Conservation (phyloP, 2,113 vertebrate genomes). For the Apus apus region DNA sequence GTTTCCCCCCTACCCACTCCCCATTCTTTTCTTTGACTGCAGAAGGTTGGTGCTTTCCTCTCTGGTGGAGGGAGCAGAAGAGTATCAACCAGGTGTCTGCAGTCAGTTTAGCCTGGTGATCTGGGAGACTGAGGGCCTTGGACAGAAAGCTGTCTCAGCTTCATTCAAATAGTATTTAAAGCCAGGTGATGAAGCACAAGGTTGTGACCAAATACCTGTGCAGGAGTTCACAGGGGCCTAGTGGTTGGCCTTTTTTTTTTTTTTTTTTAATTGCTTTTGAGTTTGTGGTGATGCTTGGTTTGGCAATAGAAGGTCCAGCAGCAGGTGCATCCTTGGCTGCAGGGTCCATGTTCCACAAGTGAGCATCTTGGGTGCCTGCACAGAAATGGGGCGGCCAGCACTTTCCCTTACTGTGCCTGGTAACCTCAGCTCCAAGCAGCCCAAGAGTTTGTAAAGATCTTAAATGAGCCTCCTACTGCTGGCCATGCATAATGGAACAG, state of each 20-base stretch:
- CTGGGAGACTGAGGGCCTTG: not conserved
- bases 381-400: accelerated
- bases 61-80: not conserved
- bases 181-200: not conserved
- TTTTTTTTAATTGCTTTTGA: not conserved
- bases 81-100: not conserved
- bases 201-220: not conserved
- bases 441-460: not conserved
- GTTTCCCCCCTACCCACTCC: accelerated
- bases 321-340: not conserved
- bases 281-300: not conserved
- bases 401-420: not conserved
- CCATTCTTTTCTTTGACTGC: not conserved
- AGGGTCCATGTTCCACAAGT: not conserved
- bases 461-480: not conserved
- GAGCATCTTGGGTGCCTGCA: not conserved
- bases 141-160: not conserved
- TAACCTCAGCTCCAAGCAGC: not conserved
- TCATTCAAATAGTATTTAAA: not conserved
- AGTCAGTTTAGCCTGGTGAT: not conserved
- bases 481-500: not conserved
- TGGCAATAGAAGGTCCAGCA: not conserved
- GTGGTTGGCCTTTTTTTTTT: no score
- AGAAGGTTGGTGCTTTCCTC: not conserved
- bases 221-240: not conserved